phyloP scores from a whole-genome alignment of 30 jellyfish, hydroid and myxozoan species.

The Aurelia aurita region DNA sequence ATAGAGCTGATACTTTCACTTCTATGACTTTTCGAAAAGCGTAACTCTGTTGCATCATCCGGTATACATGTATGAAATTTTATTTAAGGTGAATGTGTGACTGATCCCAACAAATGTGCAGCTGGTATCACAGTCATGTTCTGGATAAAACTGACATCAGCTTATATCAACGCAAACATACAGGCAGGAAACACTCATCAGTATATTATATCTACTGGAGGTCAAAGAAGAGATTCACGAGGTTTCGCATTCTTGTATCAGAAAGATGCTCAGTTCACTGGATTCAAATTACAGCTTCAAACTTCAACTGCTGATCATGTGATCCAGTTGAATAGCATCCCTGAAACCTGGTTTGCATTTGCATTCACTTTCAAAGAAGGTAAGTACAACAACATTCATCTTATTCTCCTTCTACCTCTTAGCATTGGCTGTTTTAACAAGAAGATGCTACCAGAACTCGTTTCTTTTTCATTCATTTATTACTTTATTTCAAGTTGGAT shows the following conservation, averaged over 20 bases:
- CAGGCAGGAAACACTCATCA: conserved; percentile 75
- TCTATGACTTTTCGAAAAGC: no score
- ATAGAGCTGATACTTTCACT: no score
- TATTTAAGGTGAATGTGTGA: conserved; percentile 75
- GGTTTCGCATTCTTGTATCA: conserved; percentile 94
- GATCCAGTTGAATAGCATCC: conserved; percentile 69
- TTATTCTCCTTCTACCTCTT: no score
- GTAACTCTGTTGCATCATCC: no score
- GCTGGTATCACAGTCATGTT: conserved; percentile 86
- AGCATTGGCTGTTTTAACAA: no score
- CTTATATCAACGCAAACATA: conserved; percentile 44
- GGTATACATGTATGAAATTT: not conserved
- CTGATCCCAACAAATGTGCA: conserved; percentile 85
- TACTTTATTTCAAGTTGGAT: no score
- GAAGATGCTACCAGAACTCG: no score
- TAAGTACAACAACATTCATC: not conserved
- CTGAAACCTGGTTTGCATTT: conserved; percentile 78
- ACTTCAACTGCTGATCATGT: conserved; percentile 80
- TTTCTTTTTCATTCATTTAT: no score
- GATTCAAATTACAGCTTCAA: conserved; percentile 92
- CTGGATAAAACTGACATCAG: conserved; percentile 80
- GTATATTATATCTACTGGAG: conserved; percentile 90
- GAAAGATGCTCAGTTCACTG: conserved; percentile 82
- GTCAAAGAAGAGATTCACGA: conserved; percentile 91
- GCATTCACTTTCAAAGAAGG: conserved; percentile 85